phyloP scores from a whole-genome alignment of 2,888 invertebrate species.

The Synergus umbraculus region DNA sequence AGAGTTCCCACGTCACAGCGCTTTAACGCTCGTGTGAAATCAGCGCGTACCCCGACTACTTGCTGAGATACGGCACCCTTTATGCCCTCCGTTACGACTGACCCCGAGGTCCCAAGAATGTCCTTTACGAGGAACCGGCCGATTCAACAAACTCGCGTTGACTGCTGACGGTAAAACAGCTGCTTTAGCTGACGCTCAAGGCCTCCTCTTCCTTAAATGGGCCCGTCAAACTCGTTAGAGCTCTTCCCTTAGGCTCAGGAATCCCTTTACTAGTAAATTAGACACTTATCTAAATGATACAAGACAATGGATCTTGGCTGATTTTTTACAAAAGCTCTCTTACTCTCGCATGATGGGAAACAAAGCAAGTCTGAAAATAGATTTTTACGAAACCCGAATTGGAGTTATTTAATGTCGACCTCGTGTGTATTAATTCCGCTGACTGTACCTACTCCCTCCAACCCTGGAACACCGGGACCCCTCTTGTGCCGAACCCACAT shows the following conservation, averaged over 20 bases:
- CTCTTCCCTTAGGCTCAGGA: background rate
- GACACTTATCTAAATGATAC: background rate
- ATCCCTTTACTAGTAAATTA: slow-evolving; percentile 5
- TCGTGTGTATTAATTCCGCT: slow-evolving; percentile 7
- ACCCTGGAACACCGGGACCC: slow-evolving; percentile 15
- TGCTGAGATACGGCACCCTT: slow-evolving; percentile 30
- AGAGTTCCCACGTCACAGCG: slow-evolving; percentile 57
- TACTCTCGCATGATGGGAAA: no score
- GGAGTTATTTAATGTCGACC: no score
- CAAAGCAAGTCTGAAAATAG: no score
- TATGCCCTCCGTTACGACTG: background rate
- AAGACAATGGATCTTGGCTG: background rate
- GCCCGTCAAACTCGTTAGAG: slow-evolving; percentile 34
- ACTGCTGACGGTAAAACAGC: slow-evolving; percentile 31
- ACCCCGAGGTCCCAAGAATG: slow-evolving; percentile 37
- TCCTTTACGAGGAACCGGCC: slow-evolving; percentile 37
- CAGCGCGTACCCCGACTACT: slow-evolving; percentile 49
- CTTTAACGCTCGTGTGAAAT: slow-evolving; percentile 51
- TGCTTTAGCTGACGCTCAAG: slow-evolving; percentile 14
- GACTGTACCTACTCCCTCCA: slow-evolving; percentile 26
- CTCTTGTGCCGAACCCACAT: slow-evolving; percentile 16
- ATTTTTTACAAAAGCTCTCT: background rate
- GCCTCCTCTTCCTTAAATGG: slow-evolving; percentile 30
- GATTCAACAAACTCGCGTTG: slow-evolving; percentile 30
- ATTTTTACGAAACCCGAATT: no score